Evolutionary conservation across 1,140 invertebrate genomes (phyloP).

Genomic region (Agrilus planipennis): DNA sequence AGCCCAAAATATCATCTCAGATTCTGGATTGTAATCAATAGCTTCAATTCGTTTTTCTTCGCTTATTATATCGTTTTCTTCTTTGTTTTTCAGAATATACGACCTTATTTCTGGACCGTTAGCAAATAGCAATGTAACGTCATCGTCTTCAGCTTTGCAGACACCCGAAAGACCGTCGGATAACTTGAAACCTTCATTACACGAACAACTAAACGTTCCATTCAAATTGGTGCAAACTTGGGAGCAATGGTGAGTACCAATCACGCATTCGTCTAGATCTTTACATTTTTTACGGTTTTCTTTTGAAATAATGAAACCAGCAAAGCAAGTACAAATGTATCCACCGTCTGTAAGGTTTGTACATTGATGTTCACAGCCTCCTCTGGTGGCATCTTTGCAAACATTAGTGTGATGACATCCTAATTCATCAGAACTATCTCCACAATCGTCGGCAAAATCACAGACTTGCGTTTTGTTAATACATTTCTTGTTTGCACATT

Average conservation of each 20-base stretch:
- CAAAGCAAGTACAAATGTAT: slow-evolving; percentile 79
- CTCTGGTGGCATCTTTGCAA: slow-evolving; percentile 59
- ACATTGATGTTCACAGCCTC: slow-evolving; percentile 90
- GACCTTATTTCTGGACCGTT: slow-evolving; percentile 81
- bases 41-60: slow-evolving; percentile 79
- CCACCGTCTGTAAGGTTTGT: slow-evolving; percentile 70
- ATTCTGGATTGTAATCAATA: slow-evolving; percentile 72
- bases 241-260: slow-evolving; percentile 75
- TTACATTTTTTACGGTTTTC: slow-evolving; percentile 66
- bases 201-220: slow-evolving; percentile 80
- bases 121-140: slow-evolving; percentile 52
- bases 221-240: slow-evolving; percentile 89
- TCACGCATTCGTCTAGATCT: slow-evolving; percentile 85
- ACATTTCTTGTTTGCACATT: slow-evolving; percentile 87
- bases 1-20: slow-evolving; percentile 85
- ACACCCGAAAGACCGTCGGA: slow-evolving; percentile 68
- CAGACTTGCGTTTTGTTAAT: slow-evolving; percentile 70
- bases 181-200: slow-evolving; percentile 68
- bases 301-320: slow-evolving; percentile 69
- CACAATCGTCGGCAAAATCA: slow-evolving; percentile 72
- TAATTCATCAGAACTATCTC: slow-evolving; percentile 76
- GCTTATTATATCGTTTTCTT: slow-evolving; percentile 62
- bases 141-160: slow-evolving; percentile 56
- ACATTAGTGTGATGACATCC: slow-evolving; percentile 72
- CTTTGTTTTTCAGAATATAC: slow-evolving; percentile 49